Evolutionary conservation across 2,888 invertebrate genomes (phyloP), one percentile per base, ranked within the genome.

Genomic region (Sphecodes monilicornis): DNA sequence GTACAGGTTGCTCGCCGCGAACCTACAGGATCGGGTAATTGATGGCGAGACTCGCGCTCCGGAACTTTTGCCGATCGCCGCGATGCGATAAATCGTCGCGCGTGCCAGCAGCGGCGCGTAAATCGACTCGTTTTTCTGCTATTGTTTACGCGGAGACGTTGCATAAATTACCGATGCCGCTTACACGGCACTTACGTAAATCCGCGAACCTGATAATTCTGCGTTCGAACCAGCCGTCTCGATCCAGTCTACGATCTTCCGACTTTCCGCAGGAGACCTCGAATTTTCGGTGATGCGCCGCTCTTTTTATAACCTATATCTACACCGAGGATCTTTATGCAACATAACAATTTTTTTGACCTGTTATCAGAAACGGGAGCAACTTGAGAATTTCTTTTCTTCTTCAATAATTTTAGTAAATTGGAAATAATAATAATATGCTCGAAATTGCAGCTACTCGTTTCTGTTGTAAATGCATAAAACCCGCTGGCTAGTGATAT

Each of bases 1-100:
- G 29, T 60, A 72, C 70, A 66, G 74, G 69, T 80, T 22, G 76
- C 36, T 66, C 66, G 74, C 41, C 66, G 77, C 74, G 84, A 78
- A 90, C 78, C 74, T 72, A 71, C 54, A 73, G 73, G 81, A 76
- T 69, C 83, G 66, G 77, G 80, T 89, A 89, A 89, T 89, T 86
- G 86, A 90, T 86, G 80, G 81, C 64, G 80, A 75, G 76, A 83
- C 82, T 78, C 64, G 68, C 72, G 69, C 78, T 54, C 76, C 70
- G 86, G 64, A 85, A 86, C 83, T 83, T 76, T 69, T 64, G 80
- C 46, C 70, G 84, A 81, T 84, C 86, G 69, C 32, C 60, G 36
- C 41, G 11, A 10, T 3, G 66, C 32, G 86, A 90, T 88, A 88
- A 90, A 85, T 60, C 41, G 43, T 64, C n/a, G 78, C 83, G 71